Evolutionary conservation across 2,888 invertebrate genomes (phyloP).

Genomic region (Oxytorus armatus): DNA sequence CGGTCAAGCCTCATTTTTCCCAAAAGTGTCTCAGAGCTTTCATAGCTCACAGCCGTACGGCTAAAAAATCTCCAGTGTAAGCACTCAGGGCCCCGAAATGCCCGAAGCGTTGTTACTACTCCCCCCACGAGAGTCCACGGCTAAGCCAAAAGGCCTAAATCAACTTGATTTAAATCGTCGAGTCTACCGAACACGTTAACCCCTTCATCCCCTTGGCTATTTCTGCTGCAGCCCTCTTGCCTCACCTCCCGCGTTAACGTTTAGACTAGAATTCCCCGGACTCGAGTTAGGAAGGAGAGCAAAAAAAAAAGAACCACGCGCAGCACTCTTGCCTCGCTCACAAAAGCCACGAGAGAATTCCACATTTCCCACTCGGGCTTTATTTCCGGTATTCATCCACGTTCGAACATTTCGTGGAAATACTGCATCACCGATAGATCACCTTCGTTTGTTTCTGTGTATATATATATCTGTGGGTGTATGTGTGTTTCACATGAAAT

Average conservation of each 20-base stretch:
- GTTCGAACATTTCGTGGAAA: background rate
- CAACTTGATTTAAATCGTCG: constrained; percentile 81
- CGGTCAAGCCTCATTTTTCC: constrained; percentile 33
- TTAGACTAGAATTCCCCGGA: constrained; percentile 65
- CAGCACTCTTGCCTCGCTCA: constrained; percentile 2
- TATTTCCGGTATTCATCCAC: constrained; percentile 24
- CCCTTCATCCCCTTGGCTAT: constrained; percentile 29
- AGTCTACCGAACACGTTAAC: constrained; percentile 67
- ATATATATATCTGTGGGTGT: too few relatives aligned
- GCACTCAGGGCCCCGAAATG: constrained; percentile 24
- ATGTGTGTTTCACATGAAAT: too few relatives aligned
- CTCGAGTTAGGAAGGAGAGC: constrained; percentile 71
- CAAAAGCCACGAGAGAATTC: constrained; percentile 31
- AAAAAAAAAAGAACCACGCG: constrained; percentile 18
- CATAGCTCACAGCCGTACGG: constrained; percentile 17
- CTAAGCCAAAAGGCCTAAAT: constrained; percentile 77
- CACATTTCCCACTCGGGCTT: constrained; percentile 9
- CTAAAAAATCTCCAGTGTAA: constrained; percentile 45
- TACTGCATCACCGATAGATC: background rate
- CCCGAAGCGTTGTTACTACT: constrained; percentile 51
- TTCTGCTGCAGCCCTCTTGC: constrained; percentile 43
- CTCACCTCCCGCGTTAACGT: constrained; percentile 41
- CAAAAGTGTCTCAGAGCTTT: constrained; percentile 43
- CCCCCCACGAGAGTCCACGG: constrained; percentile 45
- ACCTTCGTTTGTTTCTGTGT: too few relatives aligned